phyloP scores from a whole-genome alignment of 2,797 vertebrate genomes.

The Neopelma chrysocephalum region DNA sequence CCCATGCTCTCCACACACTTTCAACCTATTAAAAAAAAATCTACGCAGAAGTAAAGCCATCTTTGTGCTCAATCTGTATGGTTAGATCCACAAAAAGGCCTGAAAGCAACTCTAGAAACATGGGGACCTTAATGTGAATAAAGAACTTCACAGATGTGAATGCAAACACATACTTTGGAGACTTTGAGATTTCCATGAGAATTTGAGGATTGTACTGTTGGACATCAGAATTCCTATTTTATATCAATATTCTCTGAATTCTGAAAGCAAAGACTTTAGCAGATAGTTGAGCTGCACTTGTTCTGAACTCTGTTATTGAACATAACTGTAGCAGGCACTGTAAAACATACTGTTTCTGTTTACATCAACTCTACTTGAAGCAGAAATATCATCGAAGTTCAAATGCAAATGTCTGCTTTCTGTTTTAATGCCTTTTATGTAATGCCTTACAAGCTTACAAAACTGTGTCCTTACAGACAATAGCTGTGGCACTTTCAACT shows the following conservation, averaged over 20 bases:
- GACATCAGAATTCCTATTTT: neutral
- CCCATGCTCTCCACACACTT: slow-evolving; percentile 80
- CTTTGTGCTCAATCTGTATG: neutral
- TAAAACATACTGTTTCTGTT: neutral
- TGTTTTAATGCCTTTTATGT: neutral
- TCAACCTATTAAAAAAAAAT: neutral
- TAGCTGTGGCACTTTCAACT: neutral
- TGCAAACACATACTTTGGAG: neutral
- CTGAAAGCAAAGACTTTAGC: neutral
- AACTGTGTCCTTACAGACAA: neutral
- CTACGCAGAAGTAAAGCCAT: neutral
- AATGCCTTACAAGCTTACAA: neutral
- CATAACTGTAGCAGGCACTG: neutral
- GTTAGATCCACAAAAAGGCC: neutral
- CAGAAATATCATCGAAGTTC: neutral
- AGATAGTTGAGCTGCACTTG: rapidly evolving
- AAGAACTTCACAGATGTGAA: neutral
- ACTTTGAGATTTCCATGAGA: neutral
- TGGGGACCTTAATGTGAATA: neutral
- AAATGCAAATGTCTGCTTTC: neutral
- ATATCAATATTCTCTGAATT: neutral
- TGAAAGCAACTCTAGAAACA: neutral
- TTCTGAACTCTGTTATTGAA: neutral
- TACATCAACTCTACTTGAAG: neutral
- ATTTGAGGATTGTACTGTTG: neutral